Percentiles rank a stretch among this genome's conserved stretches.
Evolutionary conservation across 2,797 vertebrate species (phyloP).

Genomic region (Telmatherina bonti): DNA sequence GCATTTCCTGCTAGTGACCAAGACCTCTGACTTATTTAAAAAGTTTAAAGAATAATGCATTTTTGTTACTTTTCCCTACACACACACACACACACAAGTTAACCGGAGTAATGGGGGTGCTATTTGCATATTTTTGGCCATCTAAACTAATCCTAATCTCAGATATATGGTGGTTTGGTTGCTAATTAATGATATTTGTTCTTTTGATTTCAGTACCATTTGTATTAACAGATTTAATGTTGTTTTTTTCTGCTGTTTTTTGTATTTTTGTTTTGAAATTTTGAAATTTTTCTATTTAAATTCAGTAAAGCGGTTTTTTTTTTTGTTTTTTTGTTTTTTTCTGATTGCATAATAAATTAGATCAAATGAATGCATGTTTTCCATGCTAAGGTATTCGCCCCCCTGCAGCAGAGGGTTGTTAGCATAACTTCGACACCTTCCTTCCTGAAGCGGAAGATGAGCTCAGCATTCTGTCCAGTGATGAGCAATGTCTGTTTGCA

Average conservation of each 20-base stretch:
- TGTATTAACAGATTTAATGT: too few species aligned
- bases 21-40: not conserved
- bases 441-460: slow-evolving; percentile 6
- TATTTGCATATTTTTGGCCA: not conserved
- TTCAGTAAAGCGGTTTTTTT: too few species aligned
- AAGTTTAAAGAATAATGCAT: not conserved
- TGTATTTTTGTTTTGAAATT: too few species aligned
- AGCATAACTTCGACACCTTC: slow-evolving; percentile 16
- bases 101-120: not conserved
- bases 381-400: not conserved
- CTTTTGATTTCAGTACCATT: too few species aligned
- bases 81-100: too few species aligned
- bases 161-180: too few species aligned
- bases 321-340: too few species aligned
- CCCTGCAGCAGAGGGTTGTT: not conserved
- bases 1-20: too few species aligned
- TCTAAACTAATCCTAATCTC: not conserved
- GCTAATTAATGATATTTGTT: too few species aligned
- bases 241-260: too few species aligned
- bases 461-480: slow-evolving; percentile 31
- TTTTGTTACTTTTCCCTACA: too few species aligned
- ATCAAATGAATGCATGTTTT: not conserved
- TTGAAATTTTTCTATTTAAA: too few species aligned
- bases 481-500: slow-evolving; percentile 42
- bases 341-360: not conserved